Evolutionary conservation across 53 echinoderm and acorn worm genomes (phyloP), one percentile per base, ranked within the genome.

Genomic region (Mesocentrotus franciscanus): DNA sequence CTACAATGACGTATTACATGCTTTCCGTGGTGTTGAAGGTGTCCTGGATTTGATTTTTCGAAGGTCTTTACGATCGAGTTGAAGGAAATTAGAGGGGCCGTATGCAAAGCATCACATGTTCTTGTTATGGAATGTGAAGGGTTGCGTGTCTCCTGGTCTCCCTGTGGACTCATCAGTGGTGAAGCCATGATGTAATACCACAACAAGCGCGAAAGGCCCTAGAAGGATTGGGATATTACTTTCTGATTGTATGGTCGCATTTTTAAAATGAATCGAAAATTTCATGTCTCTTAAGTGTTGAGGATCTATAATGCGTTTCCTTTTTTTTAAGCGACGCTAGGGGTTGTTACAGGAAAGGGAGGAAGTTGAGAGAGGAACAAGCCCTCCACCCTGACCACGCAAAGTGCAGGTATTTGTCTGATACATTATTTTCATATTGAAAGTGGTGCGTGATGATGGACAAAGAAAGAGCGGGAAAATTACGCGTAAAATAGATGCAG

Each of bases 381-480:
- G 13, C 0, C 75, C 75, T 61, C 32, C 75, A 75, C 1, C 27
- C 32, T 8, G 0, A 32, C 76, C 13, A 33, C 13, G 76, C 32
- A 76, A 33, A 76, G 76, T 76, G 76, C 76, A 76, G 76, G 32
- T 29, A 14, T 76, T 76, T 33, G 15, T 76, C 32, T 76, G 33
- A 13, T 39, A 49, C 84, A 49, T 84, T 15, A 84, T 84, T 84
- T 84, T 84, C 84, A 39, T 22, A 10, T 5, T 49, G 84, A 84
- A 84, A 84, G 49, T 84, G 39, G 84, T 29, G 49, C 84, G 55
- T 84, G 84, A 55, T 84, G 56, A 87, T 87, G 87, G 87, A 58
- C 87, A 87, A 58, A 57, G 58, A 57, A 58, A 49, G 55, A 55
- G 84, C 84, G 84, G 84, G 42, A 84, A 84, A 84, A 49, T 55